Base-by-base conservation (phyloP, 2,888 invertebrate genomes). In the Thumatha senex region DNA sequence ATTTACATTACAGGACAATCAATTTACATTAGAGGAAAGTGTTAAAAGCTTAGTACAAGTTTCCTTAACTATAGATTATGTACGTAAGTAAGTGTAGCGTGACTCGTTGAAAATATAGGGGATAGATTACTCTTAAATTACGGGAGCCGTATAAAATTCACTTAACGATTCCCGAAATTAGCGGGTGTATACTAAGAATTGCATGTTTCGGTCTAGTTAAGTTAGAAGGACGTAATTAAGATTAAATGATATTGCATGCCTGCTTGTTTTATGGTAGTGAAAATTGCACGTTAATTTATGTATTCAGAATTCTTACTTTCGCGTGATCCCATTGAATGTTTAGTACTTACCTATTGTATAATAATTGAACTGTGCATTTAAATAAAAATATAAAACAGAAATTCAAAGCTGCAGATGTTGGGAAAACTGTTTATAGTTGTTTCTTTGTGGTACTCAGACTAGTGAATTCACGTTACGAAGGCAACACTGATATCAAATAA, bases 131-230 rank as follows among this genome's bases (percentile, higher is more conserved):
- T n/a, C n/a, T 15, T 12, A 34, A 15, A 47, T 41, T 14, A 29
- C 47, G n/a, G 30, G 14, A 12, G 40, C 35, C 29, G 14, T 30
- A 41, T 30, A n/a, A 35, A 47, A 47, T 47, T 47, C 47, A 47
- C 41, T 47, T 36, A 47, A 14, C 41, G 13, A 35, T 47, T 47
- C 41, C 18, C 40, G 14, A 47, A 40, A 47, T 47, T 41, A 47
- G 35, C 35, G 35, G 41, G 47, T 35, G 9, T 35, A 12, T 38
- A 38, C 41, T 15, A 48, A 36, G 48, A 42, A 30, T 48, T 48
- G 48, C 48, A 43, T 48, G 48, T 39, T 43, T 14, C 24, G 11
- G 13, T 4, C 42, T 48, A 38, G 42, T 48, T 48, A 48, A 10
- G 36, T 33, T 38, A 33, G 31, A 42, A 38, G 14, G 13, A 38